Evolutionary conservation across 2,888 invertebrate species (phyloP), one percentile per base, ranked within the genome.

Genomic region (Romanomermis culicivorax): DNA sequence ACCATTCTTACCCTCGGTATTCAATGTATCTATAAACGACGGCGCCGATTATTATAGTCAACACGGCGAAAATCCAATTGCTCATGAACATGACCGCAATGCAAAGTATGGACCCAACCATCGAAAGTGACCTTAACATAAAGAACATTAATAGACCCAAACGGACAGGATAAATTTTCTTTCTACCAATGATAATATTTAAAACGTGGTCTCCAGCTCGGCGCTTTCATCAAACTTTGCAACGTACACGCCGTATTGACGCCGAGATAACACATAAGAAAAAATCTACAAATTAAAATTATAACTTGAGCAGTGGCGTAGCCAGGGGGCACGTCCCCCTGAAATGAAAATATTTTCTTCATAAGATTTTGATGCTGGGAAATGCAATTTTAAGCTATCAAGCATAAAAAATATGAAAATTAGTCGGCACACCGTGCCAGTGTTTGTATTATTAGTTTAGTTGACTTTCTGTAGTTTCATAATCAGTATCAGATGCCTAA

Each of bases 261-360:
- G 72, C 97, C 97, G 51, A 95, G 89, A 71, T 99, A 99, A 73
- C 97, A 99, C 95, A 99, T 97, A 61, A 99, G 79, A 79, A 99
- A 97, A 77, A 99, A 97, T 70, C 73, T 74, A 59, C 24, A 62
- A 56, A 55, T 17, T 24, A 24, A 29, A 7, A 20, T n/a, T 25
- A 17, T 26, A 7, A 51, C n/a, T n/a, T n/a, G 7, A 53, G 52
- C 53, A 53, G 42, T 51, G 11, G 11, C 14, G 42, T 20, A 36
- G 7, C 51, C 36, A 7, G 11, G 47, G 20, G 20, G 11, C 47
- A 17, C 20, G 11, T 17, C 47, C n/a, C n/a, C n/a, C 17, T 42
- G 42, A 14, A 17, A 42, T 42, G 42, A 11, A 17, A 42, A 42
- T n/a, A n/a, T n/a, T n/a, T n/a, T n/a, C n/a, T n/a, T n/a, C n/a